Percentiles rank a stretch among this genome's conserved stretches.
These are phyloP conservation scores for Ardeotis arabs DNA, from an alignment of 2,113 vertebrate species.

Conservation along the genomic window DNA sequence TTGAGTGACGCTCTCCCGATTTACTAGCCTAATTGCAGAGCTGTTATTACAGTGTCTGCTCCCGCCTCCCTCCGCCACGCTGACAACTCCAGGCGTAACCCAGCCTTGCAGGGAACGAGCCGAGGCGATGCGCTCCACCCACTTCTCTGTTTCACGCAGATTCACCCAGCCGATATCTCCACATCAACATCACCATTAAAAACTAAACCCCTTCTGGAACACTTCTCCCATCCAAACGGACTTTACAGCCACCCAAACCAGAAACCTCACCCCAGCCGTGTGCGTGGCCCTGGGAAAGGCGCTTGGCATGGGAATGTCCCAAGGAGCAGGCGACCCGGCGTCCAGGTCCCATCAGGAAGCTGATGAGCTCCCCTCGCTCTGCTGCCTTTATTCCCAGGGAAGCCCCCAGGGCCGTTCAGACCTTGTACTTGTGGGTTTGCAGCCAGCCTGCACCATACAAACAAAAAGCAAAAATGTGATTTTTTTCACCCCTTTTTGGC, in stretches of 20 bases:
- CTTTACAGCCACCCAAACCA: not conserved
- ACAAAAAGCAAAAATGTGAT: not conserved
- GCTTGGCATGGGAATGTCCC: not conserved
- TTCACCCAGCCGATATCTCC: not conserved
- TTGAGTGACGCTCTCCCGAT: not conserved
- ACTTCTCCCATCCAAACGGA: not conserved
- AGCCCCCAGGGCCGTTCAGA: not conserved
- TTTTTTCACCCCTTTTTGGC: accelerated
- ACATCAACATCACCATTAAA: not conserved
- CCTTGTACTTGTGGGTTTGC: not conserved
- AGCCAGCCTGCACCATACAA: not conserved
- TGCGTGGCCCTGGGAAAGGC: not conserved
- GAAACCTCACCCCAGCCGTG: not conserved
- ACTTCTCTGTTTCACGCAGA: not conserved
- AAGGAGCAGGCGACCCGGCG: accelerated
- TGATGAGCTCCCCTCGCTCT: not conserved
- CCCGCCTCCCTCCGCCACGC: not conserved
- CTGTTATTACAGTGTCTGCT: not conserved
- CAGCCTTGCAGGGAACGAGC: not conserved
- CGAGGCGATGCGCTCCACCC: not conserved
- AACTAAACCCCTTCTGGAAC: not conserved
- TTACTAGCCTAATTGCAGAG: slow-evolving; percentile 16
- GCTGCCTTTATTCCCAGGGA: not conserved
- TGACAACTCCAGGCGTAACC: not conserved
- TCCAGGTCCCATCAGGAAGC: not conserved